phyloP scores from a whole-genome alignment of 2,888 invertebrate species.

The Rhagonycha lutea region DNA sequence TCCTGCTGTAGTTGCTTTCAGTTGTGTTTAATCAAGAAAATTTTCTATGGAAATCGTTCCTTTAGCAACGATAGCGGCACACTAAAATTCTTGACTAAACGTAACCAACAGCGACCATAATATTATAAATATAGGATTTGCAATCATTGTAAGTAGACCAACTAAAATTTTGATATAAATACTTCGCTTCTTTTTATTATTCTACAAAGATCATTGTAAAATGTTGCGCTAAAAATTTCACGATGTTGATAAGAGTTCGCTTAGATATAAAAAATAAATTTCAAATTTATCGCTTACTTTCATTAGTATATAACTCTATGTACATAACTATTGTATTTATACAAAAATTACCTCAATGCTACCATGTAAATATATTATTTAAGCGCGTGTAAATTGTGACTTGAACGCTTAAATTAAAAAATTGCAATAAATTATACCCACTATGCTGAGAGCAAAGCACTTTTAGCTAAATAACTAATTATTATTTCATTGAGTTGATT shows the following conservation, averaged over 20 bases:
- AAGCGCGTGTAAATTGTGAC: slow-evolving; percentile 6
- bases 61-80: too few relatives aligned
- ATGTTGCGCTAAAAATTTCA: neutral
- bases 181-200: neutral
- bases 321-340: slow-evolving; percentile 12
- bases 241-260: neutral
- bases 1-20: neutral
- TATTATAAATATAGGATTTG: neutral
- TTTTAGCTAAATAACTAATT: neutral
- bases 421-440: neutral
- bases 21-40: too few relatives aligned
- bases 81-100: too few relatives aligned
- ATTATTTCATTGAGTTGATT: neutral
- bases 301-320: neutral
- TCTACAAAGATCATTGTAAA: too few relatives aligned
- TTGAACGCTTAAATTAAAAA: slow-evolving; percentile 1
- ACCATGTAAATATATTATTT: slow-evolving; percentile 4
- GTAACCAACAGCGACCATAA: neutral
- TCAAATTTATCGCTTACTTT: neutral
- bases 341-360: slow-evolving; percentile 11
- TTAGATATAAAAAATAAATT: neutral
- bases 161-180: neutral
- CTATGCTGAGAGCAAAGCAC: neutral
- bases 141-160: neutral
- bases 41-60: too few relatives aligned